A percentile compares a stretch with the other conserved stretches of the same genome.
phyloP scores from a whole-genome alignment of 2,113 vertebrate genomes.

The Henicopernis longicauda region DNA sequence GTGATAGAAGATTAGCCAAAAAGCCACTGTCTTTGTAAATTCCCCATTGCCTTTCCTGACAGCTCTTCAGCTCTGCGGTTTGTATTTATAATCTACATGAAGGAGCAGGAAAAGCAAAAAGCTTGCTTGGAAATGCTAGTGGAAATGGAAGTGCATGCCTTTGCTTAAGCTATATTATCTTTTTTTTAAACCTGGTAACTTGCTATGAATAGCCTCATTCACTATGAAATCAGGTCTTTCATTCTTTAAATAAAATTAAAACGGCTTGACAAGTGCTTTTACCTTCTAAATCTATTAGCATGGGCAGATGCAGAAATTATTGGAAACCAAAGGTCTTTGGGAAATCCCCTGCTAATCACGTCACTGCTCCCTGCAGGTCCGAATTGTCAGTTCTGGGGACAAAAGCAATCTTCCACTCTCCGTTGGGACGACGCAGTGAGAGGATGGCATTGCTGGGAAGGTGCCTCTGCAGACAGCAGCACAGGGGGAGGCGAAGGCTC shows the following conservation, averaged over 20 bases:
- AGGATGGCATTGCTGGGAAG: background rate
- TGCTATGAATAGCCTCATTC: background rate
- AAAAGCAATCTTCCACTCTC: background rate
- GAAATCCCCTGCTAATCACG: background rate
- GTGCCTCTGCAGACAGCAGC: background rate
- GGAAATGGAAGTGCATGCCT: background rate
- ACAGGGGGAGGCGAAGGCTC: accelerated
- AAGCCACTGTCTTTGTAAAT: background rate
- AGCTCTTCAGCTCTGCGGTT: background rate
- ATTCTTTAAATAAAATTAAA: background rate
- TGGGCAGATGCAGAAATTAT: background rate
- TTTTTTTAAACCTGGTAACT: background rate
- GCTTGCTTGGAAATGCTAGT: background rate
- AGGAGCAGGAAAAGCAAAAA: background rate
- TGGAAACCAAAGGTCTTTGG: background rate
- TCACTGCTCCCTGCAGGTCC: background rate
- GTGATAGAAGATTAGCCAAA: background rate
- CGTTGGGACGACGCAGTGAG: accelerated
- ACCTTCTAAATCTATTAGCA: background rate
- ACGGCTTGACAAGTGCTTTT: background rate
- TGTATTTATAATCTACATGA: background rate
- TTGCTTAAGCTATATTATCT: background rate
- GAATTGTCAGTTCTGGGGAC: background rate
- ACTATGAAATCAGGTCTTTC: background rate
- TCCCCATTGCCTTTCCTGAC: background rate